phyloP scores from a whole-genome alignment of 2,888 invertebrate genomes.

The Rotaria socialis region DNA sequence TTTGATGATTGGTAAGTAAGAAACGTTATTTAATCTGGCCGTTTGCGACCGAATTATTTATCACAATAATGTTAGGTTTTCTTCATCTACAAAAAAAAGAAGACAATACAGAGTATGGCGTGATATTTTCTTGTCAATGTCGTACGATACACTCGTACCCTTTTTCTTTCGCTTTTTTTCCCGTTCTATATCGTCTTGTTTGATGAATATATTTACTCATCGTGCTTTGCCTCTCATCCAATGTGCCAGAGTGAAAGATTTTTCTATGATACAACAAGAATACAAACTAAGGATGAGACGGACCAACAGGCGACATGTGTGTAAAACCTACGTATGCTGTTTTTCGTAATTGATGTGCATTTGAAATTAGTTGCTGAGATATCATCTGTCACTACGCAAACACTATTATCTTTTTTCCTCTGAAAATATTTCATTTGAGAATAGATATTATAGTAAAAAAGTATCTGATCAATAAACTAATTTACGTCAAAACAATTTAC shows the following conservation, averaged over 20 bases:
- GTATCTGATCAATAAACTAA: neutral
- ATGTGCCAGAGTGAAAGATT: neutral
- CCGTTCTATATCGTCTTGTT: neutral
- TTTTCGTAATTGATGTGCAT: neutral
- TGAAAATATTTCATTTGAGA: neutral
- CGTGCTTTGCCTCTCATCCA: neutral
- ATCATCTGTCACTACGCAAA: neutral
- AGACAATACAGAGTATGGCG: neutral
- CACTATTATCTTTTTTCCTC: neutral
- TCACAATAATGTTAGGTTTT: neutral
- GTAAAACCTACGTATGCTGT: neutral
- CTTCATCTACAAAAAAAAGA: neutral
- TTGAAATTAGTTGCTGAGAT: neutral
- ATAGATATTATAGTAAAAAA: neutral
- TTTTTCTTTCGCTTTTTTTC: neutral
- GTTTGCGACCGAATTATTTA: neutral
- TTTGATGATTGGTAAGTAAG: neutral
- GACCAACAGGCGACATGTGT: neutral
- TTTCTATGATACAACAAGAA: neutral
- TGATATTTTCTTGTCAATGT: neutral
- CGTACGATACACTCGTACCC: neutral
- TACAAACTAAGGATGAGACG: neutral
- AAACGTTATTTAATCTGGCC: neutral
- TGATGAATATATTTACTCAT: neutral
- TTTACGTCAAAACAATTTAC: too few relatives aligned